Conservation (phyloP, 1,140 invertebrate genomes). For the Ceratina calcarata region DNA sequence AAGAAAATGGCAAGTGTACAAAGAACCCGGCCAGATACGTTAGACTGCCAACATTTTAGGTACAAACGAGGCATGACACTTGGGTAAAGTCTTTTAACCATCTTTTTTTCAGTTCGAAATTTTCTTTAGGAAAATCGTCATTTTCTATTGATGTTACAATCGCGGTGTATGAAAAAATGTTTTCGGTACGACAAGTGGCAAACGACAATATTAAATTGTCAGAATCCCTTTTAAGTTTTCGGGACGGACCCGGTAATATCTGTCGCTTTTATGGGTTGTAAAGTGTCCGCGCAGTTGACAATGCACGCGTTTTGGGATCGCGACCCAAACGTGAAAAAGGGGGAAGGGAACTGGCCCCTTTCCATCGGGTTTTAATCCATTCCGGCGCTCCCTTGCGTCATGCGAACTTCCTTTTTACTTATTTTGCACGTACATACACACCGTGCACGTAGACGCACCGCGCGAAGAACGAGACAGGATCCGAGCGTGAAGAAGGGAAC, state of each 20-base stretch:
- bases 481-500: conserved; percentile 54
- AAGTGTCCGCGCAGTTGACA: conserved; percentile 37
- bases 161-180: too few relatives aligned
- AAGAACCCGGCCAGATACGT: background rate
- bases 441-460: background rate
- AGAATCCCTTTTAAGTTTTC: conserved; percentile 8
- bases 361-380: conserved; percentile 49
- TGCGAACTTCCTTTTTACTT: conserved; percentile 13
- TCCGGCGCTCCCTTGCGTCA: conserved; percentile 28
- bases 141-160: too few relatives aligned
- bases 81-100: background rate
- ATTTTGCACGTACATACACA: background rate
- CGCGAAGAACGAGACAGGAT: conserved; percentile 59
- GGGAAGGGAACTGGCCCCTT: conserved; percentile 5
- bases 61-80: background rate
- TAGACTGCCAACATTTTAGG: background rate
- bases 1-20: conserved; percentile 25
- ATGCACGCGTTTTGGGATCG: conserved; percentile 22
- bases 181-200: conserved; percentile 43
- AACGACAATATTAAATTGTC: conserved; percentile 40
- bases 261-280: conserved; percentile 60
- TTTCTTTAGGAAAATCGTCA: too few relatives aligned
- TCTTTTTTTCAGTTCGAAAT: background rate
- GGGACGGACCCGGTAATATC: conserved; percentile 24
- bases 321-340: conserved; percentile 40